These are phyloP conservation scores for Metellina segmentata DNA, from an alignment of 2,888 invertebrate species.

Conservation along the genomic window DNA sequence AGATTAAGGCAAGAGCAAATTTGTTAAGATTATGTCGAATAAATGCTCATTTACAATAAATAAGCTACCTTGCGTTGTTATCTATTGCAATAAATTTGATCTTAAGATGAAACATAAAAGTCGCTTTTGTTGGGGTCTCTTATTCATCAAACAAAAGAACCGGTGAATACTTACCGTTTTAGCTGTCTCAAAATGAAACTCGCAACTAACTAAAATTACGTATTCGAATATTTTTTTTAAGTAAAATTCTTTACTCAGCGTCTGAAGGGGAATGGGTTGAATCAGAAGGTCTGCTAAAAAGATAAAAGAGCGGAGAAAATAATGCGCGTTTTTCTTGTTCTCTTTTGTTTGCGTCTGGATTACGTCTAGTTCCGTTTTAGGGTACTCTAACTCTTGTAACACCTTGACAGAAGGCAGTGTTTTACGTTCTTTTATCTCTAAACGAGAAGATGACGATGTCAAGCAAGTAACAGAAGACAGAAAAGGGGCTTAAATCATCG, in stretches of 20 bases:
- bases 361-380: neutral
- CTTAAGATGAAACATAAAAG: neutral
- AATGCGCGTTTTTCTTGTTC: neutral
- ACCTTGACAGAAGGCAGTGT: neutral
- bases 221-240: too few relatives aligned
- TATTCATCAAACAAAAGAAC: neutral
- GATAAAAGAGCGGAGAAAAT: neutral
- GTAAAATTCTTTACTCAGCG: neutral
- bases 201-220: too few relatives aligned
- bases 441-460: neutral
- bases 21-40: too few relatives aligned
- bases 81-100: too few relatives aligned
- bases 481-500: neutral
- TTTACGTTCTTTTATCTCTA: neutral
- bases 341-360: neutral
- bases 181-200: too few relatives aligned
- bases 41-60: too few relatives aligned
- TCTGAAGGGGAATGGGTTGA: neutral
- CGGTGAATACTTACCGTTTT: too few relatives aligned
- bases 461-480: neutral
- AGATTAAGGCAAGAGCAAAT: too few relatives aligned
- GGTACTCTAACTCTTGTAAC: neutral
- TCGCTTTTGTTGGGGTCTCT: neutral
- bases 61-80: too few relatives aligned
- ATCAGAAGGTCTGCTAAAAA: neutral